These are phyloP conservation scores for Anthrax anthrax DNA, from an alignment of 2,888 invertebrate species.

Conservation along the genomic window DNA sequence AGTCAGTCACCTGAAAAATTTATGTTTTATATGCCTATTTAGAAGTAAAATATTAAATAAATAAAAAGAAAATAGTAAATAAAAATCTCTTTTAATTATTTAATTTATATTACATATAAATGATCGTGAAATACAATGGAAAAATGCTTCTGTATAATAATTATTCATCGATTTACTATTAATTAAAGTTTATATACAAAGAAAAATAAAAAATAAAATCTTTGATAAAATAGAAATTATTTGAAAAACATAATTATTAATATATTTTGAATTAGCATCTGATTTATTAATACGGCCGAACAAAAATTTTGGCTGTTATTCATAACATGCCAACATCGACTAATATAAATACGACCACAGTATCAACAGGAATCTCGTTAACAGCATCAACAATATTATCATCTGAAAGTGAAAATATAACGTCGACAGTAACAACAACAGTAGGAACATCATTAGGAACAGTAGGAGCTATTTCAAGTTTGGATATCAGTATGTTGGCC, in stretches of 20 bases:
- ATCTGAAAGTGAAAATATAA: neutral
- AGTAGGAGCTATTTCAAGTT: neutral
- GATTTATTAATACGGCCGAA: too few relatives aligned
- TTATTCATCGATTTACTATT: neutral
- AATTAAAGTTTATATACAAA: neutral
- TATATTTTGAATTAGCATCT: too few relatives aligned
- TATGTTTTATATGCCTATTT: too few relatives aligned
- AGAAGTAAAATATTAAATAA: too few relatives aligned
- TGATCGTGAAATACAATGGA: neutral
- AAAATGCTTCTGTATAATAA: conserved; percentile 1
- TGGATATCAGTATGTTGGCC: neutral
- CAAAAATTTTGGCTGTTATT: neutral
- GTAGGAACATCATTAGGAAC: too few relatives aligned
- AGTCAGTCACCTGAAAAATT: too few relatives aligned
- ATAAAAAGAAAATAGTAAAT: too few relatives aligned
- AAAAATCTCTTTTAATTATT: too few relatives aligned
- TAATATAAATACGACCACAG: neutral
- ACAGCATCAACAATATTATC: neutral
- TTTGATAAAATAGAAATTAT: too few relatives aligned
- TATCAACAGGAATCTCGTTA: conserved; percentile 1
- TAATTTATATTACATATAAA: too few relatives aligned
- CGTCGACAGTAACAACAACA: too few relatives aligned
- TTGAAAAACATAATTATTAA: too few relatives aligned
- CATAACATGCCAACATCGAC: conserved; percentile 7
- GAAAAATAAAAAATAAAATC: neutral